Conservation (phyloP, 2,888 invertebrate genomes). For the Cephonodes hylas region DNA sequence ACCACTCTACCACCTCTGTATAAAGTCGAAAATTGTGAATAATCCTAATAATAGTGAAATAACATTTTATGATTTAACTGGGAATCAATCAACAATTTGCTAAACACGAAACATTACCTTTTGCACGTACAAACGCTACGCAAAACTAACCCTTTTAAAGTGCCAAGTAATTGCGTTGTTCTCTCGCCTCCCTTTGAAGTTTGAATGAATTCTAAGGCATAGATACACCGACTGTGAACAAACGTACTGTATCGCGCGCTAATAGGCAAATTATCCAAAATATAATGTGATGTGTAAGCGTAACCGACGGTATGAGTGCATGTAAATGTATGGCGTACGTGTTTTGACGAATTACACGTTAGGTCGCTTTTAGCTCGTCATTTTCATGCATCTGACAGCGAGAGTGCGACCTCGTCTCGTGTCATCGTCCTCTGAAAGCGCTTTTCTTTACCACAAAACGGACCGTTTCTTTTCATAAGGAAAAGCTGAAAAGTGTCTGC, state of each 20-base stretch:
- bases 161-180: constrained; percentile 58
- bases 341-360: constrained; percentile 70
- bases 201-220: constrained; percentile 48
- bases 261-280: background rate
- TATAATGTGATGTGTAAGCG: background rate
- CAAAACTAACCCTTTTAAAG: constrained; percentile 50
- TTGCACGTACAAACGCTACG: constrained; percentile 27
- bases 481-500: constrained; percentile 81
- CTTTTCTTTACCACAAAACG: constrained; percentile 80
- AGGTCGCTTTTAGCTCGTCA: constrained; percentile 72
- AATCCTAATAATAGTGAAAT: too few relatives aligned
- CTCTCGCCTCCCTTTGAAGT: constrained; percentile 34
- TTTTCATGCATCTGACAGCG: constrained; percentile 71
- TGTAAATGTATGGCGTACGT: background rate
- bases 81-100: background rate
- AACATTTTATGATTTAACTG: background rate
- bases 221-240: constrained; percentile 37
- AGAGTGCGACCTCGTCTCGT: constrained; percentile 78
- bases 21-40: too few relatives aligned
- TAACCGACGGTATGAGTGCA: constrained; percentile 16
- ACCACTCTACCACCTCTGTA: too few relatives aligned
- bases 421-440: constrained; percentile 81
- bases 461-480: constrained; percentile 80
- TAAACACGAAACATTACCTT: background rate
- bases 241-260: constrained; percentile 27